Conservation (phyloP, 1,140 invertebrate species). For the Saxidomus purpurata region DNA sequence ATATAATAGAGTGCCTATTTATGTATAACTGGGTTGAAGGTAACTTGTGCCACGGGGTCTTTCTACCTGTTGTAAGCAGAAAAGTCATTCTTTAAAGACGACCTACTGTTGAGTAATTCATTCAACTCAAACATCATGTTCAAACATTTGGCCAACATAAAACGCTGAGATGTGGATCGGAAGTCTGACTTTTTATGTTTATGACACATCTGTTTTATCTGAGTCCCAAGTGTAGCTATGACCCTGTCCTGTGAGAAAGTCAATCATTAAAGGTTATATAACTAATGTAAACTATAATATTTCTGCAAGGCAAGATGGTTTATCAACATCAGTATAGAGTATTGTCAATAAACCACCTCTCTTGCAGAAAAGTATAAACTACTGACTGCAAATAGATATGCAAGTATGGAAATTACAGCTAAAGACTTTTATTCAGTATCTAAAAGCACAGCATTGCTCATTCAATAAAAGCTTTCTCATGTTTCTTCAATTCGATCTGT, state of each 20-base stretch:
- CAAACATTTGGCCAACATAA: conserved; percentile 27
- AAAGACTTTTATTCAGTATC: no score
- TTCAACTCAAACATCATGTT: conserved; percentile 60
- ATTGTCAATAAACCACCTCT: no score
- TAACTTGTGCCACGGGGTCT: background rate
- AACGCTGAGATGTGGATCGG: background rate
- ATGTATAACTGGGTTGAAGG: background rate
- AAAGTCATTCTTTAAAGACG: conserved; percentile 48
- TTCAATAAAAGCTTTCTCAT: no score
- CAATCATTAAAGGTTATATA: background rate
- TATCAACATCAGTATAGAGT: no score
- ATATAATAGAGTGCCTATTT: background rate
- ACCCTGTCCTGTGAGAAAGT: background rate
- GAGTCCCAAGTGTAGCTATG: background rate
- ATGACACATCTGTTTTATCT: conserved; percentile 25
- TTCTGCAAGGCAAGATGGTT: no score
- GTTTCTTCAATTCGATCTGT: no score
- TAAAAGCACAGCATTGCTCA: no score
- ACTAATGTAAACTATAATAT: no score
- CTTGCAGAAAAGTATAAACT: no score
- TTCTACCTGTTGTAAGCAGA: conserved; percentile 50
- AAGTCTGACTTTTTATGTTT: conserved; percentile 51
- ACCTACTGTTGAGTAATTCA: conserved; percentile 32
- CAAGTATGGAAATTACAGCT: no score
- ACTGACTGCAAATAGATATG: no score